Evolutionary conservation across 2,888 invertebrate genomes (phyloP).

Genomic region (Notodonta ziczac): DNA sequence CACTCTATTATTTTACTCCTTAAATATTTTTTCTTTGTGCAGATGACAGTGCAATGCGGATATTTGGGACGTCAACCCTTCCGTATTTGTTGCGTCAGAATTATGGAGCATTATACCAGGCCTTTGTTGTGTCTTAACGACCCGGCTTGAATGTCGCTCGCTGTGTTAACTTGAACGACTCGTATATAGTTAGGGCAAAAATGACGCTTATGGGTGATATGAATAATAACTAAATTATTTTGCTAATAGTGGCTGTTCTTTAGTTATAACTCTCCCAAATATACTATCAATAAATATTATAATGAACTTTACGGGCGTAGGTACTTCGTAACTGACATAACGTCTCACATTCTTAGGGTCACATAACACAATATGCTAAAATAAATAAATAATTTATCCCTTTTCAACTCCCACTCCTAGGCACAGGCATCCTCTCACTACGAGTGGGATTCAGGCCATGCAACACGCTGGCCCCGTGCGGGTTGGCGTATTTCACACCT

Average conservation of each 20-base stretch:
- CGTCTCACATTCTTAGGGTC: no score
- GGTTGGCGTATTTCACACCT: no score
- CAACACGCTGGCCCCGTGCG: no score
- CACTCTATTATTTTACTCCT: background rate
- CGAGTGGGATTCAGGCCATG: no score
- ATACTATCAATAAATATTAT: no score
- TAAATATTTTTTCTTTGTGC: conserved; percentile 7
- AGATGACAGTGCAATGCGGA: conserved; percentile 7
- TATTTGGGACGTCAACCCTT: conserved; percentile 2
- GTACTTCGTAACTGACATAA: no score
- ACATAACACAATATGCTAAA: no score
- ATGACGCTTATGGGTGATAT: background rate
- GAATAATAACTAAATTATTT: background rate
- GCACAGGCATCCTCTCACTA: no score
- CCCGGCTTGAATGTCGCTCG: background rate
- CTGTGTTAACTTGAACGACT: conserved; percentile 3
- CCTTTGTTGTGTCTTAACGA: conserved; percentile 7
- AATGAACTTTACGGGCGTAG: no score
- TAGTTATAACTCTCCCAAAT: no score
- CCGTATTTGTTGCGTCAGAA: conserved; percentile 4
- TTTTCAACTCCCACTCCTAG: no score
- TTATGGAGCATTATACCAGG: background rate
- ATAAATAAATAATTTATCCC: no score
- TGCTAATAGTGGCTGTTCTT: background rate
- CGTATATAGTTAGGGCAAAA: background rate